phyloP scores from a whole-genome alignment of 2,888 invertebrate genomes.

The Trichacis sp. region DNA sequence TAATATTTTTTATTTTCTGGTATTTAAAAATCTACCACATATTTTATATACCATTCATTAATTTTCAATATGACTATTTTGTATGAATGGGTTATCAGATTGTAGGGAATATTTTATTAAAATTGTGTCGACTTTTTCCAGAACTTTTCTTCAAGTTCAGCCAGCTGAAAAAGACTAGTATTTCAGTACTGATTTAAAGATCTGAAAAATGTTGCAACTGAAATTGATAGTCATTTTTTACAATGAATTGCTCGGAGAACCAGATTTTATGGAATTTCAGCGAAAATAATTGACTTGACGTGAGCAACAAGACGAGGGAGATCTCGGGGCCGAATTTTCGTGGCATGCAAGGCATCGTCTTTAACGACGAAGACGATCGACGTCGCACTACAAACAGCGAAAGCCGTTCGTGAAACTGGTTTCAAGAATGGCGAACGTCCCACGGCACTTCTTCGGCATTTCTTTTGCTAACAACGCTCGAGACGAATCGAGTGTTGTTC shows the following conservation, averaged over 20 bases:
- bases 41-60: too few relatives aligned
- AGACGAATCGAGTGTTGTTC: conserved; percentile 12
- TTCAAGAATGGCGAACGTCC: conserved; percentile 30
- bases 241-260: background rate
- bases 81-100: too few relatives aligned
- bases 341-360: conserved; percentile 22
- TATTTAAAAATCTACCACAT: too few relatives aligned
- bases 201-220: too few relatives aligned
- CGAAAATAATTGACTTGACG: background rate
- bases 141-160: too few relatives aligned
- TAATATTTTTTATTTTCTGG: too few relatives aligned
- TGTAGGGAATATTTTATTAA: too few relatives aligned
- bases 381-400: conserved; percentile 31
- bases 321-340: background rate
- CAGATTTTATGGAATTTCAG: background rate
- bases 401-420: conserved; percentile 38
- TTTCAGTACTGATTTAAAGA: too few relatives aligned
- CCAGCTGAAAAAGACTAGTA: too few relatives aligned
- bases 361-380: conserved; percentile 27
- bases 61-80: too few relatives aligned
- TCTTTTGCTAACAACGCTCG: conserved; percentile 23
- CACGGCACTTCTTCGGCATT: conserved; percentile 17
- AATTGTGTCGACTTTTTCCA: too few relatives aligned
- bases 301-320: background rate
- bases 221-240: too few relatives aligned